These are phyloP conservation scores for Drosophila anomelani DNA, from an alignment of 2,888 invertebrate genomes.

Conservation along the genomic window DNA sequence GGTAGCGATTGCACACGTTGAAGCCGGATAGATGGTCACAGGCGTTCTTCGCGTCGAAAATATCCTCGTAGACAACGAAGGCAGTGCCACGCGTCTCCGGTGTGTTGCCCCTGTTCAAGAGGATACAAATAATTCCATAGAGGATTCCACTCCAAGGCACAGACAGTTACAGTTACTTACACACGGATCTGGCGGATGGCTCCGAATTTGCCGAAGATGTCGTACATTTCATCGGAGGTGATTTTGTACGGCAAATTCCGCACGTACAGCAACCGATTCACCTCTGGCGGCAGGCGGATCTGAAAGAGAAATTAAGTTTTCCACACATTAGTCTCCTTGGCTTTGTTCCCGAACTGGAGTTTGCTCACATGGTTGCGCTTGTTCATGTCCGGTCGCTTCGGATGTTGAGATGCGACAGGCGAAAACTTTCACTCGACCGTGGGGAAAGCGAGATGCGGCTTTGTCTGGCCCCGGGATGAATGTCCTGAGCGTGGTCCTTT, in stretches of 20 bases:
- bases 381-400: conserved; percentile 75
- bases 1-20: conserved; percentile 99
- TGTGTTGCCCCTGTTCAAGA: conserved; percentile 92
- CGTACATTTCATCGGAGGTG: conserved; percentile 99
- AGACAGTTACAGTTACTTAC: conserved; percentile 87
- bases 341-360: conserved; percentile 28
- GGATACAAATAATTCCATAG: not conserved
- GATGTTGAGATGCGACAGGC: conserved; percentile 64
- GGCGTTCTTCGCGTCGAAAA: conserved; percentile 99
- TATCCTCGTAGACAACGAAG: conserved; percentile 99
- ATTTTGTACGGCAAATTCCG: conserved; percentile 99
- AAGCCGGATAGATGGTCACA: conserved; percentile 99
- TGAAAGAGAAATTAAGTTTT: conserved; percentile 81
- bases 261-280: conserved; percentile 98
- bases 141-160: not conserved
- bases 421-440: conserved; percentile 68
- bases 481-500: conserved; percentile 77
- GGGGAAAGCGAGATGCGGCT: conserved; percentile 47
- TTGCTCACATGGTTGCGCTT: conserved; percentile 83
- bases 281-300: conserved; percentile 99
- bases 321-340: conserved; percentile 34
- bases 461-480: conserved; percentile 74
- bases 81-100: conserved; percentile 99
- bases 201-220: conserved; percentile 99
- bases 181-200: conserved; percentile 99